Evolutionary conservation across 2,888 invertebrate species (phyloP).

Genomic region (Phengaris alcon): DNA sequence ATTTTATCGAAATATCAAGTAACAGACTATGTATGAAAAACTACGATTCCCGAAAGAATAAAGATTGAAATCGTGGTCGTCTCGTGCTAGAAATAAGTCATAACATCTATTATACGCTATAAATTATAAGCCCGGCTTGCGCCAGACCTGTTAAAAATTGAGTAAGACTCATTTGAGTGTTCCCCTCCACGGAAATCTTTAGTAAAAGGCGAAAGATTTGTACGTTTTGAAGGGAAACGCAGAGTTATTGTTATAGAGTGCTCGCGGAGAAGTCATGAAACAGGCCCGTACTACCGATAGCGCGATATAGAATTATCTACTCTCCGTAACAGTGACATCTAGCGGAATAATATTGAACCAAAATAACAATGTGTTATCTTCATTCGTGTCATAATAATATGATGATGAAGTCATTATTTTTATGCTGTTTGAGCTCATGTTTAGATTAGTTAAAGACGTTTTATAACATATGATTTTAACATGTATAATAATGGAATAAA

Average conservation of each 20-base stretch:
- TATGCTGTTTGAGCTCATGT: background rate
- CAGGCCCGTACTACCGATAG: background rate
- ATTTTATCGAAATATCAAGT: too few species aligned
- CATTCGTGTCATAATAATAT: background rate
- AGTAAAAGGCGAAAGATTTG: conserved; percentile 90
- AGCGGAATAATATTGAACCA: background rate
- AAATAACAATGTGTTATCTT: background rate
- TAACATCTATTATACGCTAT: too few species aligned
- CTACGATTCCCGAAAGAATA: too few species aligned
- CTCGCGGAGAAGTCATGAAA: background rate
- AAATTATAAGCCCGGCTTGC: background rate
- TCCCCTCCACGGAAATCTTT: conserved; percentile 88
- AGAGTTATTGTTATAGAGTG: conserved; percentile 24
- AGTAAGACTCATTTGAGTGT: conserved; percentile 83
- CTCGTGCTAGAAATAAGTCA: too few species aligned
- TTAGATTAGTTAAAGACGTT: background rate
- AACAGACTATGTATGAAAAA: too few species aligned
- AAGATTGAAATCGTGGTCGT: too few species aligned
- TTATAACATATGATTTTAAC: background rate
- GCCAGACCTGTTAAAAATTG: conserved; percentile 34
- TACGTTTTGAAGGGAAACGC: conserved; percentile 60
- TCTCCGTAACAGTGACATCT: background rate
- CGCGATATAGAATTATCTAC: conserved; percentile 1
- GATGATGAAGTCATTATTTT: too few species aligned
- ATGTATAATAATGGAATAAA: background rate